phyloP scores from a whole-genome alignment of 2,797 vertebrate species.

The Falco concolor region DNA sequence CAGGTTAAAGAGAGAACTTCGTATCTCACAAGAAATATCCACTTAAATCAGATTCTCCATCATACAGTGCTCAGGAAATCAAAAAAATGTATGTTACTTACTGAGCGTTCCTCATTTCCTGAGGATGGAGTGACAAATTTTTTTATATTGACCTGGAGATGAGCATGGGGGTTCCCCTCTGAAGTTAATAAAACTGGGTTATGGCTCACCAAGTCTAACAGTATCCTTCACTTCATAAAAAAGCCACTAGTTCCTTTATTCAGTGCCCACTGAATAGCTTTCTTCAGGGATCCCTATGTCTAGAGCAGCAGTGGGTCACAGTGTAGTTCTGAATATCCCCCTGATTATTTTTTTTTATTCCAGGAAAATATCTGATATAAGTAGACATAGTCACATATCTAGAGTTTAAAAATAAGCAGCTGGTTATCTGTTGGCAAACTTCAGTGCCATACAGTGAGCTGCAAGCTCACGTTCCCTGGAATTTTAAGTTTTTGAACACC shows the following conservation, averaged over 20 bases:
- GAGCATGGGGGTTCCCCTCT: background rate
- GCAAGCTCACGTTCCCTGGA: background rate
- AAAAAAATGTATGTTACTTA: background rate
- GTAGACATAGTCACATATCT: background rate
- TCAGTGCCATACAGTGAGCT: background rate
- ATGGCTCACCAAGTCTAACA: background rate
- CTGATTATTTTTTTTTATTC: background rate
- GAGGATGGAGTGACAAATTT: background rate
- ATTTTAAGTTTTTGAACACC: background rate
- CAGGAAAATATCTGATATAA: background rate
- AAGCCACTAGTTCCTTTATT: background rate
- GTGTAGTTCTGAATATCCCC: background rate
- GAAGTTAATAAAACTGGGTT: background rate
- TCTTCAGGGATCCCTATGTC: background rate
- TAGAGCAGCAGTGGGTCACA: background rate
- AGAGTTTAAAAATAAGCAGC: background rate
- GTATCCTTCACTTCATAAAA: background rate
- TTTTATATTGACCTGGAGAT: background rate
- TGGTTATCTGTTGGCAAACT: background rate
- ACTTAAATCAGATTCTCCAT: background rate
- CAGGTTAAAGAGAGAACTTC: background rate
- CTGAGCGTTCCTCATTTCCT: background rate
- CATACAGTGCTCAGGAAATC: background rate
- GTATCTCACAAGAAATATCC: background rate
- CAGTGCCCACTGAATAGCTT: background rate